Base-by-base conservation (phyloP, 2,113 vertebrate genomes). In the Triplophysa rosa region DNA sequence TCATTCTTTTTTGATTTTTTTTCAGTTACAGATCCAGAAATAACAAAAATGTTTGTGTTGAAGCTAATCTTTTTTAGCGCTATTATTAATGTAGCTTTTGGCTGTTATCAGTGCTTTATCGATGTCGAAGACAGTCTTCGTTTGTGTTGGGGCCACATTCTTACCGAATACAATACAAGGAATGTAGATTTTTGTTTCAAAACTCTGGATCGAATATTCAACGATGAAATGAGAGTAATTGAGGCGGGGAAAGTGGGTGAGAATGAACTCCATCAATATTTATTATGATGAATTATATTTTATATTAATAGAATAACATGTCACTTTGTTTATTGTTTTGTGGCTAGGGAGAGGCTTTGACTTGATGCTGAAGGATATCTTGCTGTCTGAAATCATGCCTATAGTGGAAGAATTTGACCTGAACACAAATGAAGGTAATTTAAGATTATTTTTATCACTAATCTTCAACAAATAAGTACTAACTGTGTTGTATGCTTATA, bases 161-260 rank as follows among this genome's bases (percentile, higher is more conserved):
- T 86, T 65, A 82, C 80, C 0, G 2, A 87, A 17, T 0, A 83
- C 61, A 78, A 86, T 0, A 23, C 87, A 29, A 80, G 81, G 59
- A 91, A 85, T 54, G 17, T 90, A 0, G 90, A 88, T 21, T 2
- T 23, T n/a, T 93, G 93, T 85, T 91, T 89, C 74, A 23, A 0
- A 23, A 85, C 8, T 11, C 49, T 93, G 65, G 78, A 87, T n/a
- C 56, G 58, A 0, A 82, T 91, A 26, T 92, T 93, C 78, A 87
- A 88, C 82, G 56, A 86, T 19, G n/a, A 92, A 2, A 1, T 66
- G 5, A 52, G 7, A 3, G 87, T 93, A 6, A 85, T 86, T 0
- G n/a, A 88, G 7, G 91, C 91, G 26, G 91, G 84, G 7, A 89
- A 82, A 92, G 92, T 92, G 0, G 93, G 93, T 93, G 79, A 16